Evolutionary conservation across 2,888 invertebrate species (phyloP).

Genomic region (Caenorhabditis imperialis): DNA sequence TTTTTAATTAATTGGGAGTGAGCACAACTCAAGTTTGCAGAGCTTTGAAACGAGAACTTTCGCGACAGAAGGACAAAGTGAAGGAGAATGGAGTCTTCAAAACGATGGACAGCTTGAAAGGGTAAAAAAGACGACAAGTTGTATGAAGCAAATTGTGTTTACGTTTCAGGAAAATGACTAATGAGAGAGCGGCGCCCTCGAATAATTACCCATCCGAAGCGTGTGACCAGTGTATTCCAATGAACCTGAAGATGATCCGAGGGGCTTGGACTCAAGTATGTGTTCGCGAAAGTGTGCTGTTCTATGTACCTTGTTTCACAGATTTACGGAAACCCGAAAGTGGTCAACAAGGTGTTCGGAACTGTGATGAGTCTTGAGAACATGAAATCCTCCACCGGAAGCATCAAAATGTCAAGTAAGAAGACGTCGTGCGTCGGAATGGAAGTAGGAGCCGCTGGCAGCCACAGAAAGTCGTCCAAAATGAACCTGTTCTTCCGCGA

Average conservation of each 20-base stretch:
- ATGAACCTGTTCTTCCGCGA: constrained; percentile 73
- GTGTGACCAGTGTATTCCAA: constrained; percentile 67
- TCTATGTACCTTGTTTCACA: constrained; percentile 32
- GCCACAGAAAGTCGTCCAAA: constrained; percentile 44
- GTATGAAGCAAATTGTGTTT: neutral
- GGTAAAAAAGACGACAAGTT: constrained; percentile 29
- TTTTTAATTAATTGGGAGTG: neutral
- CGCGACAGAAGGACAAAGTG: constrained; percentile 59
- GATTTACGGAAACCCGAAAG: constrained; percentile 73
- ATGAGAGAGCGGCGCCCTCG: constrained; percentile 37
- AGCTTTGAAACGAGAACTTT: constrained; percentile 67
- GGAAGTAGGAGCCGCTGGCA: constrained; percentile 56
- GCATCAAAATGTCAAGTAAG: constrained; percentile 58
- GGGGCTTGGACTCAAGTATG: constrained; percentile 75
- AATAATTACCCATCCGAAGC: constrained; percentile 28
- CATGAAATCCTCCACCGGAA: constrained; percentile 43
- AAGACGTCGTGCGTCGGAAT: constrained; percentile 70
- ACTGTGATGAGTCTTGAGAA: constrained; percentile 68
- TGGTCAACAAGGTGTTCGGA: constrained; percentile 69
- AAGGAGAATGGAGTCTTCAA: constrained; percentile 64
- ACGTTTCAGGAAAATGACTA: constrained; percentile 43
- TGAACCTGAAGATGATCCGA: constrained; percentile 63
- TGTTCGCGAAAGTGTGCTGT: too few relatives aligned
- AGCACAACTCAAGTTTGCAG: constrained; percentile 21
- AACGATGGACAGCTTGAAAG: constrained; percentile 63